Evolutionary conservation across 2,797 vertebrate genomes (phyloP), one percentile per base, ranked within the genome.

Genomic region (Xenopus petersii): DNA sequence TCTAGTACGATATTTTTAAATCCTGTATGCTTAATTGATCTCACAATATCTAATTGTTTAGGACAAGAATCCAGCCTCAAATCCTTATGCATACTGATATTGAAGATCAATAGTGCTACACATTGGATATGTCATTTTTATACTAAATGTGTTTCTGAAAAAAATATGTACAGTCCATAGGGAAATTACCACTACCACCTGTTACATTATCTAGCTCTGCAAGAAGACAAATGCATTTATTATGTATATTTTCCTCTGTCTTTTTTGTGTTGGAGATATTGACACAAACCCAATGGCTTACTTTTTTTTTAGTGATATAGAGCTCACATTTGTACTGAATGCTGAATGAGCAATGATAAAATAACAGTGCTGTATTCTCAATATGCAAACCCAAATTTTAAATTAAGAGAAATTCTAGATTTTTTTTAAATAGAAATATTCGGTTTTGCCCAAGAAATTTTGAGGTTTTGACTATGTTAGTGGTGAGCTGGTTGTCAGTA

Each of bases 161-260:
- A 78, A 78, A 74, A 60, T 60, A 79, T 79, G 71, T 71, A 68
- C 67, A 60, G 76, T 74, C 76, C 76, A 74, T 74, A 79, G 71
- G 76, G 76, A 79, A 79, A 79, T 79, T 79, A 79, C 71, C 55
- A 64, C 62, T 70, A 74, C 76, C 60, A 79, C 76, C 71, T 79
- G 71, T 74, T 79, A 65, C 60, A 79, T 79, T 79, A 79, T 74
- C 76, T 51, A 54, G 61, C 71, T 42, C 42, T 74, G 71, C 70
- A 79, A 79, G 60, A 79, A 79, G 76, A 79, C 76, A 79, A 74
- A 79, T 79, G 61, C 73, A 78, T 78, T 73, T 73, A 74, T 79
- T 79, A 79, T 79, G 76, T 74, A 79, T 79, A 74, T 79, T 74
- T 69, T 79, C 63, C 70, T 71, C 72, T 66, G 64, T 21, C 60